Conservation (phyloP, 2,113 vertebrate species). For the Atlantisia rogersi region DNA sequence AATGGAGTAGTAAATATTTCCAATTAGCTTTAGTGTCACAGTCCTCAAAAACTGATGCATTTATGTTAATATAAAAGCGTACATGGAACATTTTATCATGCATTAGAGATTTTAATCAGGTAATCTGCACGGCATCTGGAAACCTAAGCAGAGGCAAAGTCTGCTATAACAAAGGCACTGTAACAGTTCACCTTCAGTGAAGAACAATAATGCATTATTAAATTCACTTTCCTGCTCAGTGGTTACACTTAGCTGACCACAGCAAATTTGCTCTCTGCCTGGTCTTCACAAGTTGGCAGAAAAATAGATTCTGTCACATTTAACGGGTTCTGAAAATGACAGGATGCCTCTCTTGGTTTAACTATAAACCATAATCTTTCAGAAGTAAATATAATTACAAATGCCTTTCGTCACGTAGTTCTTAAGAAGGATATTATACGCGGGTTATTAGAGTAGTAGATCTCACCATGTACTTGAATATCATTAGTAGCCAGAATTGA, state of each 20-base stretch:
- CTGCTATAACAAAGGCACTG: constrained; percentile 92
- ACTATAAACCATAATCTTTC: constrained; percentile 91
- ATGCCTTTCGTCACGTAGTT: constrained; percentile 93
- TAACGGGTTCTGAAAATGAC: constrained; percentile 99
- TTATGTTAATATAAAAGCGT: constrained; percentile 79
- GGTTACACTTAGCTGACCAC: constrained; percentile 99
- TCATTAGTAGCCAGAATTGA: constrained; percentile 85
- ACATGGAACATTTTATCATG: constrained; percentile 81
- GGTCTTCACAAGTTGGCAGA: constrained; percentile 98
- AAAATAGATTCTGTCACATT: constrained; percentile 99
- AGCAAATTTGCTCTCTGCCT: constrained; percentile 99
- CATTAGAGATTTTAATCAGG: constrained; percentile 85
- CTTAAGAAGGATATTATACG: constrained; percentile 78
- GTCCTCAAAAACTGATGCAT: constrained; percentile 72
- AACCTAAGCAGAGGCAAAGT: constrained; percentile 85
- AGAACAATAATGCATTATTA: constrained; percentile 99
- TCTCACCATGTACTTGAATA: constrained; percentile 85
- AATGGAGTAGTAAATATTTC: constrained; percentile 76
- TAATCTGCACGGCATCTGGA: constrained; percentile 83
- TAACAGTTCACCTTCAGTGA: constrained; percentile 99
- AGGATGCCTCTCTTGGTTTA: constrained; percentile 99
- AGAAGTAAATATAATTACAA: constrained; percentile 99
- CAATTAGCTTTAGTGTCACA: constrained; percentile 75
- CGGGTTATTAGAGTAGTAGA: constrained; percentile 89
- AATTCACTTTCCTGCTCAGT: constrained; percentile 99